Base-by-base conservation (phyloP, 2,888 invertebrate genomes). In the Stramonita haemastoma region DNA sequence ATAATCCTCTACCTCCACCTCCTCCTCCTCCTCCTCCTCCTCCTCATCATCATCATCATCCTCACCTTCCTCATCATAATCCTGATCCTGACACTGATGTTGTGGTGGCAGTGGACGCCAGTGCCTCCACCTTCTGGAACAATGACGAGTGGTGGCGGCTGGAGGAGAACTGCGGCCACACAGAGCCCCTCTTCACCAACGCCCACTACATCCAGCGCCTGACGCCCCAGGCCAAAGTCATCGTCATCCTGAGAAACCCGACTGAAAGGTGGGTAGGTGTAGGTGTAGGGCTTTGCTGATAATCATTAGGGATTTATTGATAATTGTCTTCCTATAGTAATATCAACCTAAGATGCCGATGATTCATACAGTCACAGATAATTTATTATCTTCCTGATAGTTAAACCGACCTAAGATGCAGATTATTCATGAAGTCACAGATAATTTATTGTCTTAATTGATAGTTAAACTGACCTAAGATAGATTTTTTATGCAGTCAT, bases 121-220 rank as follows among this genome's bases (percentile, higher is more conserved):
- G 94, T 57, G 94, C 93, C 87, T 94, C 94, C 13, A 92, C 94
- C 2, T 91, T 94, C 46, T 93, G 93, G 94, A 93, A 93, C 77
- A 94, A 94, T 89, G 92, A 92, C 70, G 93, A 94, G 85, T 94
- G 94, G 94, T 92, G 90, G 91, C 92, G 91, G 32, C 92, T 92
- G 83, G 92, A 92, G 13, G 94, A 94, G 86, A 94, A 94, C 91
- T 83, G 90, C 84, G 92, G 92, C 70, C 91, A 86, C 17, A 70
- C 89, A 15, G 94, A 94, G 83, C 94, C 94, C 0, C 79, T 87
- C 13, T 93, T 92, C 87, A 92, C 93, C n/a, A 93, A 93, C 83
- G 93, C 94, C 36, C 92, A 94, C 85, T 94, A 93, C 87, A 90
- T 94, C 17, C 92, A 92, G 32, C 92, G 93, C 87, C 90, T 94